Evolutionary conservation across 2,113 vertebrate species (phyloP).

Genomic region (Nestor notabilis): DNA sequence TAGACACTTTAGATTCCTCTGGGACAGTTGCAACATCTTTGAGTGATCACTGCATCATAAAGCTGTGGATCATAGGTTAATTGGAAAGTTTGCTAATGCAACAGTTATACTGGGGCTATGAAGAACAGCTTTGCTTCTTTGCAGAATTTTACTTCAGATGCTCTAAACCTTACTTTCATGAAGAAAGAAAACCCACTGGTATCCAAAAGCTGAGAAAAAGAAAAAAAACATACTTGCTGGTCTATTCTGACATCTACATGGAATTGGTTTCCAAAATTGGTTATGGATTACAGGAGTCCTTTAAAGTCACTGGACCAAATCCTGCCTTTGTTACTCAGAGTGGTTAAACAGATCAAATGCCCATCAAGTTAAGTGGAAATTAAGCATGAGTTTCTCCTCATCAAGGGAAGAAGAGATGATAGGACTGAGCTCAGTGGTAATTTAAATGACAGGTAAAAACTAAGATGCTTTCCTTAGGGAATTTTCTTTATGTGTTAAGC

Average conservation of each 20-base stretch:
- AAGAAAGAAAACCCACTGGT: neutral
- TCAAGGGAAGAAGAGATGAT: neutral
- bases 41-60: neutral
- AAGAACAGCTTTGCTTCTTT: neutral
- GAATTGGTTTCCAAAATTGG: neutral
- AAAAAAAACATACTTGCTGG: neutral
- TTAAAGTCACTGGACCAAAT: neutral
- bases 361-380: neutral
- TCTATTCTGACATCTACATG: neutral
- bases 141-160: neutral
- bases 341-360: neutral
- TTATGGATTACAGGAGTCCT: neutral
- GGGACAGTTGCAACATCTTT: slow-evolving; percentile 22
- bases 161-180: neutral
- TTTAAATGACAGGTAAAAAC: slow-evolving; percentile 18
- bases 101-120: neutral
- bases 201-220: neutral
- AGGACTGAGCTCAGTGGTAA: neutral
- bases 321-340: neutral
- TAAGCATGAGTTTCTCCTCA: neutral
- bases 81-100: slow-evolving; percentile 41
- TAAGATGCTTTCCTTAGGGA: neutral
- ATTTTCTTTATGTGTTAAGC: neutral
- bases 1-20: slow-evolving; percentile 22
- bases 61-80: slow-evolving; percentile 3